Percentiles rank a stretch among this genome's conserved stretches.
Conservation (phyloP, 2,113 vertebrate genomes). For the Mola mola region DNA sequence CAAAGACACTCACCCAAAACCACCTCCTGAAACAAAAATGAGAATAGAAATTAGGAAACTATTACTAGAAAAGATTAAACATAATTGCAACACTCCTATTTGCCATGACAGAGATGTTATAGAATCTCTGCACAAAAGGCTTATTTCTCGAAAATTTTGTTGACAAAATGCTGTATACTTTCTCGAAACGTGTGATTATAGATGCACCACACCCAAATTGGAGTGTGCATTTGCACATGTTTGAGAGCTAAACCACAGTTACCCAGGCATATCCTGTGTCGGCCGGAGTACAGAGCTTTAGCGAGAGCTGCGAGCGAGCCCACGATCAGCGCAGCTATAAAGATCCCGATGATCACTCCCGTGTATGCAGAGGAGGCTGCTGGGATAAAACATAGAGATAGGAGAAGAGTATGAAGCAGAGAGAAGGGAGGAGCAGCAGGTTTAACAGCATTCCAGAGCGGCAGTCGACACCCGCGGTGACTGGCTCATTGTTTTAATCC, state of each 20-base stretch:
- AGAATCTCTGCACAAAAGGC: no score
- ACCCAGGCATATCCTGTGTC: slow-evolving; percentile 80
- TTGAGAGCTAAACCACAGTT: slow-evolving; percentile 8
- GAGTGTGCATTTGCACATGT: neutral
- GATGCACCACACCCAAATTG: no score
- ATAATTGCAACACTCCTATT: no score
- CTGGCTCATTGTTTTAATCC: slow-evolving; percentile 4
- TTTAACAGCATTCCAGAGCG: slow-evolving; percentile 58
- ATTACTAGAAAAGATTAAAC: no score
- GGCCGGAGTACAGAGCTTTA: slow-evolving; percentile 63
- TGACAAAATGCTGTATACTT: no score
- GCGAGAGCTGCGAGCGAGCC: slow-evolving; percentile 61
- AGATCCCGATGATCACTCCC: slow-evolving; percentile 74
- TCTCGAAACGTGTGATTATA: no score
- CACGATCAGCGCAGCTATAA: slow-evolving; percentile 74
- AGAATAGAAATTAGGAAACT: slow-evolving; percentile 4
- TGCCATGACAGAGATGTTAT: no score
- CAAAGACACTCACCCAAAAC: slow-evolving; percentile 76
- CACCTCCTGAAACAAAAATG: slow-evolving; percentile 67
- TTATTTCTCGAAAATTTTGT: no score
- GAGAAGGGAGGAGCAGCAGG: slow-evolving; percentile 43
- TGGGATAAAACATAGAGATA: slow-evolving; percentile 7
- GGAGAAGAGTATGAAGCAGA: neutral
- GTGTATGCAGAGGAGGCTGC: slow-evolving; percentile 66
- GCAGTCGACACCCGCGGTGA: slow-evolving; percentile 8